These are phyloP conservation scores for Callipepla californica DNA, from an alignment of 2,113 vertebrate species.

Conservation along the genomic window DNA sequence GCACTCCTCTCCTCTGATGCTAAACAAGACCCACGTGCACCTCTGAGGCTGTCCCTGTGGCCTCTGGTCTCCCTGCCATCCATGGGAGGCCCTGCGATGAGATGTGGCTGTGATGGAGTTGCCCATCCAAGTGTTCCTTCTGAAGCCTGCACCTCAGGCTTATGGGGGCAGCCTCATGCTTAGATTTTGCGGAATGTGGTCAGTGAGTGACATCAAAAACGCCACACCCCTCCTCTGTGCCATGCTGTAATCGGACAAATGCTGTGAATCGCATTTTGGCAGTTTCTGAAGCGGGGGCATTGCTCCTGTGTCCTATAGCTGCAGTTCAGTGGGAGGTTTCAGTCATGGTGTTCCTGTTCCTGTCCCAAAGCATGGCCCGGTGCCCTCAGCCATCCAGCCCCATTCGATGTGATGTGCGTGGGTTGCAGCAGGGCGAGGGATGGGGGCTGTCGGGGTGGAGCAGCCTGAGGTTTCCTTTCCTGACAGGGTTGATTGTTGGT, in stretches of 20 bases:
- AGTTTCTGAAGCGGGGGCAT: neutral
- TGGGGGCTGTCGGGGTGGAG: neutral
- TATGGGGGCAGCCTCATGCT: neutral
- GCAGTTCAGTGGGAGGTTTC: neutral
- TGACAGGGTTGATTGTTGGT: neutral
- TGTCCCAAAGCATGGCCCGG: neutral
- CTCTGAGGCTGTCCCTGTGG: neutral
- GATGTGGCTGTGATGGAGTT: neutral
- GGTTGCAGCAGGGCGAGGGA: neutral
- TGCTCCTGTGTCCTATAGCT: neutral
- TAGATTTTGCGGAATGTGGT: neutral
- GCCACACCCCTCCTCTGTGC: neutral
- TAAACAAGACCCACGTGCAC: neutral
- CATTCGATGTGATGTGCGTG: neutral
- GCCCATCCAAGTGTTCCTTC: rapidly evolving
- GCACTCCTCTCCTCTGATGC: neutral
- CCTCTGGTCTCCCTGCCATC: neutral
- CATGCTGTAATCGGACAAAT: neutral
- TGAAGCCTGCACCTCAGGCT: neutral
- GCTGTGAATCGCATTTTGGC: neutral
- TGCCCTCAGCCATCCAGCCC: neutral
- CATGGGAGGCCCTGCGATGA: rapidly evolving
- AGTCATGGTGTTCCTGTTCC: neutral
- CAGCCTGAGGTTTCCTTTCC: neutral
- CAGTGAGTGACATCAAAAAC: neutral